Percentiles rank a stretch among this genome's conserved stretches.
phyloP scores from a whole-genome alignment of 1,140 invertebrate genomes.

The Mactra quadrangularis region DNA sequence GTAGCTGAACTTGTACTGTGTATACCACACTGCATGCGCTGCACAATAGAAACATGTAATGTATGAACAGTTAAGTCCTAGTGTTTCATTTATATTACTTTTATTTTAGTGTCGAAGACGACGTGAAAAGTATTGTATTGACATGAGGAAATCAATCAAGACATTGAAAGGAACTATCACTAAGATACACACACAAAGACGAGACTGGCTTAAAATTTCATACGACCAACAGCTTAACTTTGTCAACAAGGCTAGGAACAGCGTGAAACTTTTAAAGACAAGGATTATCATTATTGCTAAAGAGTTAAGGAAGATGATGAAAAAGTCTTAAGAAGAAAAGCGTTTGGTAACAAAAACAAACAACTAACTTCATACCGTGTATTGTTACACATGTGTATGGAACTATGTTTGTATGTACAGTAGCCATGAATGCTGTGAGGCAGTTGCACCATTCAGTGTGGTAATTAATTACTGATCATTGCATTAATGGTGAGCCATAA shows the following conservation, averaged over 20 bases:
- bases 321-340: constrained; percentile 2
- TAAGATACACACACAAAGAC: constrained; percentile 25
- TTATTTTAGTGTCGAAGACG: background rate
- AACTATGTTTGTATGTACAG: too few species aligned
- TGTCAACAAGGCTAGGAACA: background rate
- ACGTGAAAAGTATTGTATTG: constrained; percentile 11
- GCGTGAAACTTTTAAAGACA: constrained; percentile 29
- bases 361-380: too few species aligned
- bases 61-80: too few species aligned
- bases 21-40: too few species aligned
- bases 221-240: constrained; percentile 12
- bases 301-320: constrained; percentile 15
- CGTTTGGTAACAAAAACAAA: too few species aligned
- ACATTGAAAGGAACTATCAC: constrained; percentile 2
- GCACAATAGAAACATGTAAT: too few species aligned
- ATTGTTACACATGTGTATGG: too few species aligned
- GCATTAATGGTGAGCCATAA: too few species aligned
- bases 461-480: too few species aligned
- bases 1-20: too few species aligned
- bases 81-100: background rate
- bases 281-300: constrained; percentile 21
- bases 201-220: constrained; percentile 19
- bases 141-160: constrained; percentile 11
- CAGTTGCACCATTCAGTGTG: too few species aligned
- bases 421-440: too few species aligned